A percentile compares a stretch with the other conserved stretches of the same genome.
Evolutionary conservation across 2,888 invertebrate species (phyloP).

Genomic region (Lampropteryx suffumata): DNA sequence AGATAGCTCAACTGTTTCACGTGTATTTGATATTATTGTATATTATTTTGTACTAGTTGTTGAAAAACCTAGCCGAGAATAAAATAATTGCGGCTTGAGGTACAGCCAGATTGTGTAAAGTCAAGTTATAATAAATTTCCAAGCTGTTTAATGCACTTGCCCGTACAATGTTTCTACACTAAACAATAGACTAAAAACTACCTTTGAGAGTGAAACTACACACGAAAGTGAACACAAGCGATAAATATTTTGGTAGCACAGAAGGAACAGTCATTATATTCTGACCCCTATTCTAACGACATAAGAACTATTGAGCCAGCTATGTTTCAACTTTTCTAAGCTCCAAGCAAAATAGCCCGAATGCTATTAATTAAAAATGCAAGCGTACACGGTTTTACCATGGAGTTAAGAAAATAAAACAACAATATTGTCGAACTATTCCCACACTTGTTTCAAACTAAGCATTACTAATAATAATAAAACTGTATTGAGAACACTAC

Average conservation of each 20-base stretch:
- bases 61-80: too few species aligned
- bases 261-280: neutral
- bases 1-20: too few species aligned
- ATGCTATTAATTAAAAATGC: slow-evolving; percentile 55
- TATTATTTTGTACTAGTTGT: too few species aligned
- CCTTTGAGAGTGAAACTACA: neutral
- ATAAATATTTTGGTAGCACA: slow-evolving; percentile 3
- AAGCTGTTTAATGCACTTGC: slow-evolving; percentile 1
- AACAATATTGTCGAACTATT: too few species aligned
- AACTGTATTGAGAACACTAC: too few species aligned
- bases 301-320: neutral
- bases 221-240: neutral
- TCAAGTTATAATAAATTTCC: neutral
- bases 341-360: slow-evolving; percentile 15
- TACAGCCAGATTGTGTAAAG: too few species aligned
- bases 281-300: neutral
- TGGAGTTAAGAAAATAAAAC: neutral
- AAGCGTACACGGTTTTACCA: slow-evolving; percentile 40
- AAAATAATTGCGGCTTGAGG: too few species aligned
- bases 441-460: too few species aligned
- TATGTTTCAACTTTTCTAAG: neutral
- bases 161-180: neutral
- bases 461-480: too few species aligned
- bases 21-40: too few species aligned
- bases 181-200: slow-evolving; percentile 4